Evolutionary conservation across 2,888 invertebrate species (phyloP).

Genomic region (Yponomeuta cagnagella): DNA sequence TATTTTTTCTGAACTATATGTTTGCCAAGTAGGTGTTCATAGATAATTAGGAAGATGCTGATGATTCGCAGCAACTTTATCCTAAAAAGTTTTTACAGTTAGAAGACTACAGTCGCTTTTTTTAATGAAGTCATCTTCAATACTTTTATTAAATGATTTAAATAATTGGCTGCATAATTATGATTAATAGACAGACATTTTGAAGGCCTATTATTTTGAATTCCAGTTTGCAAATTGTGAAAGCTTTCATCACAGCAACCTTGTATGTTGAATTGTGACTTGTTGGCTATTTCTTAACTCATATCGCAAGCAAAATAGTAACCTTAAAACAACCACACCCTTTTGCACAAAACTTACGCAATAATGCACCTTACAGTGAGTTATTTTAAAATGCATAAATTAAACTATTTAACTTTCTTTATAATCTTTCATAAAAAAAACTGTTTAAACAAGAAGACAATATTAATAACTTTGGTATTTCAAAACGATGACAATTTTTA

Average conservation of each 20-base stretch:
- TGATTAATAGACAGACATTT: neutral
- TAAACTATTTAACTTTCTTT: too few relatives aligned
- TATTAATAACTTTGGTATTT: neutral
- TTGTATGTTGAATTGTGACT: neutral
- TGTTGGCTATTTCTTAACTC: neutral
- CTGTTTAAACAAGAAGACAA: neutral
- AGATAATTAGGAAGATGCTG: too few relatives aligned
- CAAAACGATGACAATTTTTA: neutral
- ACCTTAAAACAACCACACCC: neutral
- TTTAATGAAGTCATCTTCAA: too few relatives aligned
- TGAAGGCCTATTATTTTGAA: neutral
- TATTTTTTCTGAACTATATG: too few relatives aligned
- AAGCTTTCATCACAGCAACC: slow-evolving; percentile 1
- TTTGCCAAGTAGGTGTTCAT: too few relatives aligned
- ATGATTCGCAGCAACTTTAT: too few relatives aligned
- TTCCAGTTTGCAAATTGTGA: slow-evolving; percentile 1
- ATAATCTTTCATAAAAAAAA: neutral
- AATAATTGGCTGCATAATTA: too few relatives aligned
- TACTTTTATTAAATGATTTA: too few relatives aligned
- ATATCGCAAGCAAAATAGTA: neutral
- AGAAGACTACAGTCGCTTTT: too few relatives aligned
- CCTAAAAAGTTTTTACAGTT: too few relatives aligned
- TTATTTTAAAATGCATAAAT: neutral
- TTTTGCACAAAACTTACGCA: neutral
- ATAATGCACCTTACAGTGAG: neutral